Base-by-base conservation (phyloP, 2,797 vertebrate genomes). In the Cygnus olor region DNA sequence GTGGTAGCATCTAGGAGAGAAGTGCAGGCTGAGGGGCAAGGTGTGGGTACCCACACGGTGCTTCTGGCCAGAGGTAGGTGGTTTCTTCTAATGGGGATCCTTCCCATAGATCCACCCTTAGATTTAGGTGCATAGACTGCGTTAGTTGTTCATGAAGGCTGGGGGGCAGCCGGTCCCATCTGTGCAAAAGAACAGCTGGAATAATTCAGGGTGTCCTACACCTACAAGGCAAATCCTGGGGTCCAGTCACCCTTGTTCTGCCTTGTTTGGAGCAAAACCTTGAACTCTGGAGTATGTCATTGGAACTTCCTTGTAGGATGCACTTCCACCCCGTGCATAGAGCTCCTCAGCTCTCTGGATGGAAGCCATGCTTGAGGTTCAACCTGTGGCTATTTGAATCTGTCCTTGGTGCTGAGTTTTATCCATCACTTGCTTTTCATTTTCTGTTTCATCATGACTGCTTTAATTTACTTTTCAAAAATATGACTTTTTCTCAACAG, bases 401-500 rank as follows among this genome's bases (percentile, higher is more conserved):
- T 84, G 51, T 76, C 70, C 64, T 90, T 8, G 0, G 16, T 86
- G 49, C 71, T 77, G 36, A 73, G 70, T 89, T 45, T 90, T 66
- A 70, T 70, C 13, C 12, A 20, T 90, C 27, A 7, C 14, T 79
- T 81, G n/a, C 49, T 63, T 61, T 93, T 54, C 2, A 5, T 91
- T 96, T 94, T 91, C 47, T 89, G 8, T 76, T 91, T 84, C 14
- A 18, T 70, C 12, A 21, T 73, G 81, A 87, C 64, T 86, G 34
- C n/a, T 91, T 81, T 86, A 93, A 79, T 92, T 38, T 91, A 34
- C 27, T 69, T 92, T 65, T 78, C 44, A 53, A 68, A 88, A 92
- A 66, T 72, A 60, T 0, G 20, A 16, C 21, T 32, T 92, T 85
- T 77, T 86, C 54, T 92, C 32, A 71, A 5, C 1, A 1, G 15